Percentiles rank a stretch among this genome's conserved stretches.
phyloP scores from a whole-genome alignment of 2,113 vertebrate genomes.

The Baryphthengus martii region DNA sequence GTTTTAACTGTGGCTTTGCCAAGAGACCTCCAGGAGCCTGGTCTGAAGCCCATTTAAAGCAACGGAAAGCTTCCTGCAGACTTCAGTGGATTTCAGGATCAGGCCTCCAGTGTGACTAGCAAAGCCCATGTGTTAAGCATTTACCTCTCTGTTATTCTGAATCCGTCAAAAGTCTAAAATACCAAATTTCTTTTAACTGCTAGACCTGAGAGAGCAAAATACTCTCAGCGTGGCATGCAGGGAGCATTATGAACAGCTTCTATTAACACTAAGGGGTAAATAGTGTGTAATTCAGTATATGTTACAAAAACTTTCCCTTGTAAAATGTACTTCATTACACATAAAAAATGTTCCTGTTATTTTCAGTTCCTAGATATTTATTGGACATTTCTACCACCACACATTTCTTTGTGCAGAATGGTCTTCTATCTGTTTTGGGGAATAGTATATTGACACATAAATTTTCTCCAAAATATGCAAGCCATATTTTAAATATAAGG shows the following conservation, averaged over 20 bases:
- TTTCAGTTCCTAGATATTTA: conserved; percentile 46
- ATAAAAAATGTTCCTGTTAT: conserved; percentile 24
- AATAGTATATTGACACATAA: conserved; percentile 18
- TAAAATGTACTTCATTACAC: conserved; percentile 28
- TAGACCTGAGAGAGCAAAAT: background rate
- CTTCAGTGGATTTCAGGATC: background rate
- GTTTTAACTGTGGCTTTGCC: background rate
- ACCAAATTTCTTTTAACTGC: conserved; percentile 19
- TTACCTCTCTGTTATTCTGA: conserved; percentile 1
- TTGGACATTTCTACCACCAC: conserved; percentile 8
- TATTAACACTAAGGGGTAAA: conserved; percentile 6
- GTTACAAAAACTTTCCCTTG: conserved; percentile 36
- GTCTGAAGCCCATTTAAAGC: background rate
- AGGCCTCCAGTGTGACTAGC: background rate
- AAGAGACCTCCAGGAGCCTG: background rate
- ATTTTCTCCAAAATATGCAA: conserved; percentile 52
- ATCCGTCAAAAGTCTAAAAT: conserved; percentile 14
- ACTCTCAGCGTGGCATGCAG: background rate
- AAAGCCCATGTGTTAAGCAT: background rate
- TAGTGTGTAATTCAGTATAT: background rate
- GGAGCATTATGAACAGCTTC: conserved; percentile 15
- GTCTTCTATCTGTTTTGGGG: conserved; percentile 4
- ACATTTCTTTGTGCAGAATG: conserved; percentile 11
- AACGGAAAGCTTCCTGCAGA: background rate
- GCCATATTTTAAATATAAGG: conserved; percentile 8